Base-by-base conservation (phyloP, 2,888 invertebrate genomes). In the Hybos culiciformis region DNA sequence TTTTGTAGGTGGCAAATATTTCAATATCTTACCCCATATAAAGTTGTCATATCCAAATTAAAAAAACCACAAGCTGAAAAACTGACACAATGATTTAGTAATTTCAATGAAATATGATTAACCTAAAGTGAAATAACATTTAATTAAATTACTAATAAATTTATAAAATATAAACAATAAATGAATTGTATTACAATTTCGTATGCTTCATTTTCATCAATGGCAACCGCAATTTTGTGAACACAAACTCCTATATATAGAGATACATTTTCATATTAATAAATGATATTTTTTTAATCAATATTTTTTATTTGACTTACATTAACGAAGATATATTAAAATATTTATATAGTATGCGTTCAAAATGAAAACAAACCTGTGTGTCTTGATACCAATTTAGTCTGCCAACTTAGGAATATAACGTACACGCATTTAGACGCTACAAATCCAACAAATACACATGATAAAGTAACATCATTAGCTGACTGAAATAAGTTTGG, bases 61-160 rank as follows among this genome's bases (percentile, higher is more conserved):
- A 67, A 67, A 46, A 66, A 67, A 11, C 66, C 66, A 45, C 66
- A 63, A n/a, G 67, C 66, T 1, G 65, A 61, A 49, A 67, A 66
- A 46, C 65, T 61, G 5, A 65, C 57, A 1, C 61, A 57, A 50
- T 67, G 66, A 51, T 66, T 67, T 5, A 67, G 54, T 41, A 67
- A 46, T 44, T 67, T 67, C 26, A 67, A 49, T 3, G 66, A 67
- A 34, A 67, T 54, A 49, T 67, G 67, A 52, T 67, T 67, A 1
- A 60, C 54, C 59, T 60, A 34, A 17, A 40, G 15, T 39, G n/a
- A n/a, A 31, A 11, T 15, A 17, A 41, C n/a, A n/a, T 24, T 12
- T 15, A 41, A 12, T 23, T 29, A 43, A 32, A 8, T 24, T n/a
- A 12, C 4, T 18, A 29, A 18, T 41, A 32, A 34, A 38, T 17